Conservation (phyloP, 2,888 invertebrate genomes). For the Chymomyza amoena region DNA sequence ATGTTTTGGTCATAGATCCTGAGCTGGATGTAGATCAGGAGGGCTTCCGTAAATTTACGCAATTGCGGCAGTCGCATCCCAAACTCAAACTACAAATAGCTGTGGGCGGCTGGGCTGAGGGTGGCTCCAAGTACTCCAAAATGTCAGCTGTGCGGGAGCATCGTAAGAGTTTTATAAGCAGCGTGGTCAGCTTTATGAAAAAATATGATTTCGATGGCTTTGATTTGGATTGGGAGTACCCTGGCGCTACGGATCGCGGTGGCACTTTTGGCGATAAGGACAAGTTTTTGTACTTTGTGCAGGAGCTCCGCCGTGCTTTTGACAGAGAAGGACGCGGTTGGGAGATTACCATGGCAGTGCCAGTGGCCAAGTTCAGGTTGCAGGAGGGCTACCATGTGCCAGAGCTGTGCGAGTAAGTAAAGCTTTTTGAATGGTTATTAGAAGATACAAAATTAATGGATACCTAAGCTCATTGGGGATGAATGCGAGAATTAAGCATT, state of each 20-base stretch:
- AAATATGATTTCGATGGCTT: slow-evolving; percentile 90
- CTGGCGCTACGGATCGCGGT: slow-evolving; percentile 91
- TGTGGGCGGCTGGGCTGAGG: slow-evolving; percentile 95
- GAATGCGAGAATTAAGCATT: too few relatives aligned
- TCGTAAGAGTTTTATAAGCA: slow-evolving; percentile 86
- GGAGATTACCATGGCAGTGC: slow-evolving; percentile 95
- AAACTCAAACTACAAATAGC: slow-evolving; percentile 88
- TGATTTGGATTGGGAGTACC: slow-evolving; percentile 95
- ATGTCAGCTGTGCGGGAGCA: slow-evolving; percentile 86
- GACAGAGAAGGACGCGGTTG: slow-evolving; percentile 86
- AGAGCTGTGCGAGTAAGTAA: slow-evolving; percentile 89
- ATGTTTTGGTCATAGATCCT: slow-evolving; percentile 88
- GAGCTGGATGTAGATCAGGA: slow-evolving; percentile 87
- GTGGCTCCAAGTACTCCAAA: slow-evolving; percentile 91
- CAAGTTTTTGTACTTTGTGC: slow-evolving; percentile 88
- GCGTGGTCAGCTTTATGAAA: slow-evolving; percentile 87
- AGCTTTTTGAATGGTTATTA: too few relatives aligned
- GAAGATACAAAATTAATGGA: too few relatives aligned
- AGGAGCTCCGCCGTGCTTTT: slow-evolving; percentile 89
- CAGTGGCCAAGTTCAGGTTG: slow-evolving; percentile 90
- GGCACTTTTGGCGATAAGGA: slow-evolving; percentile 92
- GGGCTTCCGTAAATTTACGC: slow-evolving; percentile 90
- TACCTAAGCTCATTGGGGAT: too few relatives aligned
- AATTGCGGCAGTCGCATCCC: slow-evolving; percentile 85
- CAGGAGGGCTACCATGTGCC: slow-evolving; percentile 95